phyloP scores from a whole-genome alignment of 1,140 invertebrate species.

The Pseudachorutes palmiensis region DNA sequence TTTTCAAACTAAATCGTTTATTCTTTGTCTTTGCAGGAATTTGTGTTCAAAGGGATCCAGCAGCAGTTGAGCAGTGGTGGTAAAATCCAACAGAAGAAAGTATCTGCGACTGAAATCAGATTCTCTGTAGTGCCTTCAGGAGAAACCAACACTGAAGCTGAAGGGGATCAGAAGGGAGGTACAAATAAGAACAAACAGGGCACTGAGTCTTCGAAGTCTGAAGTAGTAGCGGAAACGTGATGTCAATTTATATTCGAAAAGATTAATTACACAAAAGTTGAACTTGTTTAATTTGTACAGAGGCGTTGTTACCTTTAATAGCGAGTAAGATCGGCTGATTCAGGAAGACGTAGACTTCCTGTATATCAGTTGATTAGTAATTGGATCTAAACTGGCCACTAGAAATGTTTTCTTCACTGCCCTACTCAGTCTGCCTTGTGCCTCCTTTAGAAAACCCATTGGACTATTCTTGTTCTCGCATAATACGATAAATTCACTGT shows the following conservation, averaged over 20 bases:
- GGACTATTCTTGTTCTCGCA: not conserved
- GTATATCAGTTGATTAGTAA: not conserved
- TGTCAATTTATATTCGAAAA: too few species aligned
- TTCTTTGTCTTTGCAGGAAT: not conserved
- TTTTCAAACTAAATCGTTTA: not conserved
- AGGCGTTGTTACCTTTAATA: too few species aligned
- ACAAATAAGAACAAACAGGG: too few species aligned
- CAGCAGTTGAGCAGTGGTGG: constrained; percentile 6
- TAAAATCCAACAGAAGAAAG: constrained; percentile 25
- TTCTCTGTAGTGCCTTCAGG: too few species aligned
- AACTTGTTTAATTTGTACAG: too few species aligned
- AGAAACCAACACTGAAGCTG: too few species aligned
- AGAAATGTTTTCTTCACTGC: not conserved
- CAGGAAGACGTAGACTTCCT: too few species aligned
- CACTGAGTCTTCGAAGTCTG: too few species aligned
- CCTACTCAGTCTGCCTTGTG: not conserved
- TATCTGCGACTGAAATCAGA: constrained; percentile 26
- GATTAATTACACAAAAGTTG: too few species aligned
- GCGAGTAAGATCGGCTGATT: too few species aligned
- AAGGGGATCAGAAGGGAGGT: too few species aligned
- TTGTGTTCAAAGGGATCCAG: not conserved
- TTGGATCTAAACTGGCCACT: not conserved
- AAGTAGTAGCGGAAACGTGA: too few species aligned
- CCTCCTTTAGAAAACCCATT: not conserved
- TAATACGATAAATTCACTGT: not conserved